Conservation (phyloP, 2,113 vertebrate genomes). For the Chaetura pelagica region DNA sequence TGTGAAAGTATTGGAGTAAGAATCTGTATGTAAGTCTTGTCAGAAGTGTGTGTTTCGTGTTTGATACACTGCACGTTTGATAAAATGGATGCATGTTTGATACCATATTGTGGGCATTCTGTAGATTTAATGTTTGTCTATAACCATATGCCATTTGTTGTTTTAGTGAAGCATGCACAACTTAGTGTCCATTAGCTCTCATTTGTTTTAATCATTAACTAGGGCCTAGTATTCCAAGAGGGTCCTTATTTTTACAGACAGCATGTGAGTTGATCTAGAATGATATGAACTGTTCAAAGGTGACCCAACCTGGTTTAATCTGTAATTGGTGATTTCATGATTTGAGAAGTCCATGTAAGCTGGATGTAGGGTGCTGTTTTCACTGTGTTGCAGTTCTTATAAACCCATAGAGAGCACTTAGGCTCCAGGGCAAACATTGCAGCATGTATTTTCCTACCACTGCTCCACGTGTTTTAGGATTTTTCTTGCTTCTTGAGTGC, state of each 20-base stretch:
- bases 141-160: neutral
- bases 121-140: neutral
- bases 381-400: neutral
- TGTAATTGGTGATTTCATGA: neutral
- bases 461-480: neutral
- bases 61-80: too few species aligned
- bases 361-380: neutral
- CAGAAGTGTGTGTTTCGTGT: neutral
- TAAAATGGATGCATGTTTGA: too few species aligned
- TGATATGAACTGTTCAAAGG: neutral
- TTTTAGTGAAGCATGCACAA: neutral
- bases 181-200: neutral
- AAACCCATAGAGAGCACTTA: neutral
- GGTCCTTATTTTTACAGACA: neutral
- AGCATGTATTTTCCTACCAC: neutral
- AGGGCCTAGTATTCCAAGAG: neutral
- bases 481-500: neutral
- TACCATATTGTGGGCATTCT: neutral
- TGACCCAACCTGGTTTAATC: neutral
- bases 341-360: neutral
- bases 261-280: neutral
- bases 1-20: neutral
- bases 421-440: neutral
- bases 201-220: neutral
- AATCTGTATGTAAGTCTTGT: neutral